Base-by-base conservation (phyloP, 1,140 invertebrate species). In the Brachionus plicatilis region DNA sequence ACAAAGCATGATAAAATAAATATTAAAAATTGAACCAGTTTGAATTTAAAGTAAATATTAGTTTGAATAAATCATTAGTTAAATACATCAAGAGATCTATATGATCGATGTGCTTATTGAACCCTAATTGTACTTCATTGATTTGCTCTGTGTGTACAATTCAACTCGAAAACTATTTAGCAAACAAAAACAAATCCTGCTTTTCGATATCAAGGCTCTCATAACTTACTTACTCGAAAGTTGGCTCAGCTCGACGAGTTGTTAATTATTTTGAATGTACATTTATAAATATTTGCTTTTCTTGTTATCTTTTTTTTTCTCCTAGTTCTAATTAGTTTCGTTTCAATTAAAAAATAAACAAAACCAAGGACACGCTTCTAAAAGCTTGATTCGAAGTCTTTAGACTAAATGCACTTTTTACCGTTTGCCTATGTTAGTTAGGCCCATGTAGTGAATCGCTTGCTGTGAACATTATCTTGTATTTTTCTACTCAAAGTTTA, bases 121-220 rank as follows among this genome's bases (percentile, higher is more conserved):
- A 72, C 68, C 68, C 41, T 72, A 72, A 72, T 72, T 72, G 68
- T 41, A 72, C 68, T 72, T 72, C 66, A 68, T 68, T 68, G 66
- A 68, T 68, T 68, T 68, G 27, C 33, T 33, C 27, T 68, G 33
- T 68, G 12, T 33, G 33, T 68, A 33, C 66, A 68, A 68, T 17
- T 43, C 68, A 72, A 72, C 33, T 43, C 9, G 37, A 72, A 72
- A 72, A 41, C 33, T 72, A 72, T 72, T 72, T 72, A 72, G 37
- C 68, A 72, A 72, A 72, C 43, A 72, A 72, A 72, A 72, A 72
- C 68, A 72, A 72, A 72, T 72, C 9, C 68, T 45, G 68, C 33
- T 72, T 72, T 68, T 60, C 53, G 20, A 60, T 60, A 60, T 60
- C 17, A 60, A 60, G 53, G 53, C 53, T 60, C 53, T 60, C 53